phyloP scores from a whole-genome alignment of 2,888 invertebrate genomes.

The Leptogaster cylindrica region DNA sequence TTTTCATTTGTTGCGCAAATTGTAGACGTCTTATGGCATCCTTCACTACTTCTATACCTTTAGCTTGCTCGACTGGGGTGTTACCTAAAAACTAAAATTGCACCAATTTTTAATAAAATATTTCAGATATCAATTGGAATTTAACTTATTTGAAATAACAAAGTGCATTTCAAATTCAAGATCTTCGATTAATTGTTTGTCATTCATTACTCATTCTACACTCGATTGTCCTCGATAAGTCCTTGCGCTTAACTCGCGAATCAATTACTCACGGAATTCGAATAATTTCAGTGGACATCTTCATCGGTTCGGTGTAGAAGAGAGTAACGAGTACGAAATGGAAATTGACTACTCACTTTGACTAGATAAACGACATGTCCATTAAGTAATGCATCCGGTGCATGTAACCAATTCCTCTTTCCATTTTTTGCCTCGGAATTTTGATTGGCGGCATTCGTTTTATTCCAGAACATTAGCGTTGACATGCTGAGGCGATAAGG shows the following conservation, averaged over 20 bases:
- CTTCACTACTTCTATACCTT: constrained; percentile 97
- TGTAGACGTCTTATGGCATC: constrained; percentile 96
- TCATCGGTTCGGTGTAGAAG: no score
- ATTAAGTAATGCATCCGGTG: constrained; percentile 89
- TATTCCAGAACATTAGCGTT: constrained; percentile 72
- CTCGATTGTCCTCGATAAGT: no score
- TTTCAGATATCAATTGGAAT: no score
- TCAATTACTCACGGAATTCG: no score
- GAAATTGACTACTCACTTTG: constrained; percentile 84
- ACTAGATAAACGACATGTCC: constrained; percentile 97
- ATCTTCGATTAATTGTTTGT: no score
- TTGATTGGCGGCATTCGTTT: constrained; percentile 63
- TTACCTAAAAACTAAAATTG: constrained; percentile 85
- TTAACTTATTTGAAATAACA: no score
- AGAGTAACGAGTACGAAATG: no score
- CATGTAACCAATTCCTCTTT: constrained; percentile 87
- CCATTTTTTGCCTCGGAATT: constrained; percentile 56
- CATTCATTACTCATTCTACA: no score
- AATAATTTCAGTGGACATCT: no score
- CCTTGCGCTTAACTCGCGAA: no score
- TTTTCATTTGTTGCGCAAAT: constrained; percentile 90
- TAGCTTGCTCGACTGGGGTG: constrained; percentile 93
- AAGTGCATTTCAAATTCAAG: not conserved
- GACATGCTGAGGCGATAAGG: constrained; percentile 62
- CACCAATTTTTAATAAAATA: constrained; percentile 25